Percentiles rank a stretch among this genome's conserved stretches.
Conservation (phyloP, 2,888 invertebrate genomes). For the Torymus tubicola region DNA sequence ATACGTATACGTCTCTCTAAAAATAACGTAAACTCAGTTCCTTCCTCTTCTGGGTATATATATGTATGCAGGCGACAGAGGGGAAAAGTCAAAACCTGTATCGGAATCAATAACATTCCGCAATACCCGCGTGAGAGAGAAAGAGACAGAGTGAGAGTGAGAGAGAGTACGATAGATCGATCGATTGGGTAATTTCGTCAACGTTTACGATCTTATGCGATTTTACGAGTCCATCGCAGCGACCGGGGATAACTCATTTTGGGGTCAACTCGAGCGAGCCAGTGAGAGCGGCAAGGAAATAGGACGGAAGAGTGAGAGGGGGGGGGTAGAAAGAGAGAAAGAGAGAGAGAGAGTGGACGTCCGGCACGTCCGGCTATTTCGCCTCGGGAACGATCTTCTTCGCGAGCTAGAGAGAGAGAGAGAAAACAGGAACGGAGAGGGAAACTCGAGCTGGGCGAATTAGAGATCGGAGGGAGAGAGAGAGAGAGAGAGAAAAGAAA, state of each 20-base stretch:
- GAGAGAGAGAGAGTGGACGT: not conserved
- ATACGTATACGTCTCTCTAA: too few relatives aligned
- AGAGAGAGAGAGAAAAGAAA: constrained; percentile 47
- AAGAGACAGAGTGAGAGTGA: too few relatives aligned
- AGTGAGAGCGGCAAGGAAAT: constrained; percentile 21
- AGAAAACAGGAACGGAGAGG: not conserved
- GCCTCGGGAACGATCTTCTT: not conserved
- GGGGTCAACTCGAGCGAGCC: constrained; percentile 40
- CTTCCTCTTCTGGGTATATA: too few relatives aligned
- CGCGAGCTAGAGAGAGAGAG: not conserved
- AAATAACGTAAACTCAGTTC: too few relatives aligned
- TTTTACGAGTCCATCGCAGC: constrained; percentile 46
- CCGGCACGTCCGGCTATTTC: constrained; percentile 48
- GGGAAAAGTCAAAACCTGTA: too few relatives aligned
- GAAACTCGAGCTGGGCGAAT: constrained; percentile 38
- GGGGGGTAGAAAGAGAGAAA: not conserved
- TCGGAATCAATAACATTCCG: too few relatives aligned
- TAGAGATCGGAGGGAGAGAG: constrained; percentile 43
- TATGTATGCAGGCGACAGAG: too few relatives aligned
- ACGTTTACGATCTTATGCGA: constrained; percentile 13
- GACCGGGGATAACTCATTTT: constrained; percentile 47
- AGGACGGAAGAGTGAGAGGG: constrained; percentile 23
- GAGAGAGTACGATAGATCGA: not conserved
- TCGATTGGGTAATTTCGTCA: not conserved
- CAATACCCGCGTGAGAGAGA: too few relatives aligned